phyloP scores from a whole-genome alignment of 2,888 invertebrate species.

The Pheosia tremula region DNA sequence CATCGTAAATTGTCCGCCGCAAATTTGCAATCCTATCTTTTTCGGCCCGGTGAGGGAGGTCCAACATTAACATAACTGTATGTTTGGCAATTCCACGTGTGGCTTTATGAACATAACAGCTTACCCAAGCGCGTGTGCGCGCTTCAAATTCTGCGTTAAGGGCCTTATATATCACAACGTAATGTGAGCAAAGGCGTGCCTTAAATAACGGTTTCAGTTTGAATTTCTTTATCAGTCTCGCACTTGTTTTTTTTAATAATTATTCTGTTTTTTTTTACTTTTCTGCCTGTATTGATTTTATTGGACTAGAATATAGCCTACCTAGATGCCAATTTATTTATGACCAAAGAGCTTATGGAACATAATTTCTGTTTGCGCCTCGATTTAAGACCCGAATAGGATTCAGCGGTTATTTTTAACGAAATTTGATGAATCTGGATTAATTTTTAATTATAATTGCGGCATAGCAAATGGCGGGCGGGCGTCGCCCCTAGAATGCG shows the following conservation, averaged over 20 bases:
- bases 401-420: constrained; percentile 45
- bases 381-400: constrained; percentile 45
- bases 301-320: no score
- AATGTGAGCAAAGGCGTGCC: constrained; percentile 36
- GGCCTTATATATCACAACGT: constrained; percentile 43
- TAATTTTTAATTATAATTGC: constrained; percentile 81
- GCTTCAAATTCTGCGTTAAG: constrained; percentile 47
- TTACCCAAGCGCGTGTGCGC: constrained; percentile 44
- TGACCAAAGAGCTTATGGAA: no score
- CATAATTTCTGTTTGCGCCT: constrained; percentile 22
- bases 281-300: no score
- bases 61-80: constrained; percentile 80
- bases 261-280: no score
- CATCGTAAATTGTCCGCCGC: constrained; percentile 82
- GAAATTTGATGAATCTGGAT: constrained; percentile 61
- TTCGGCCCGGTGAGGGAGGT: constrained; percentile 74
- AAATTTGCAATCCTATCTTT: constrained; percentile 84
- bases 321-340: no score
- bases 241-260: constrained; percentile 28
- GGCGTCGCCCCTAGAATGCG: constrained; percentile 66
- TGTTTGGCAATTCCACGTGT: constrained; percentile 71
- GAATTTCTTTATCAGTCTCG: constrained; percentile 41
- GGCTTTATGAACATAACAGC: constrained; percentile 69
- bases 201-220: constrained; percentile 36
- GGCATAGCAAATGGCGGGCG: constrained; percentile 63